Evolutionary conservation across 2,888 invertebrate genomes (phyloP).

Genomic region (Hyposoter dolosus): DNA sequence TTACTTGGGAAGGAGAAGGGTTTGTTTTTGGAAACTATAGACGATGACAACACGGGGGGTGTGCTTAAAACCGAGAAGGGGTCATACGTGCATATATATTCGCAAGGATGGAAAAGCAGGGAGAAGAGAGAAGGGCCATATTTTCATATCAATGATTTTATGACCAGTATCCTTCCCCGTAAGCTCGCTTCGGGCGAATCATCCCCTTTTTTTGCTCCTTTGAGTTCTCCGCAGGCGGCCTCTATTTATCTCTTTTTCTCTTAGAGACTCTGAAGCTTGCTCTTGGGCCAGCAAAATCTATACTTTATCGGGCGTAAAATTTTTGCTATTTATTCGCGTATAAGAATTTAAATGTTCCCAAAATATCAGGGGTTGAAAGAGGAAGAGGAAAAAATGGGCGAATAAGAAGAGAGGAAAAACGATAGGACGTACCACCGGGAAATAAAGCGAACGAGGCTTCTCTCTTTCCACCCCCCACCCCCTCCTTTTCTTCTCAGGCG

Average conservation of each 20-base stretch:
- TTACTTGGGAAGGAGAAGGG: conserved; percentile 58
- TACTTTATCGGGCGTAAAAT: conserved; percentile 85
- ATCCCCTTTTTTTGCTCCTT: conserved; percentile 60
- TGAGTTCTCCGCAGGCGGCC: conserved; percentile 71
- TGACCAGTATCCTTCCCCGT: conserved; percentile 76
- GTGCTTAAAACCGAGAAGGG: conserved; percentile 53
- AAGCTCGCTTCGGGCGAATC: conserved; percentile 63
- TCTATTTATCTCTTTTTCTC: conserved; percentile 26
- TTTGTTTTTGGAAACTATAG: conserved; percentile 39
- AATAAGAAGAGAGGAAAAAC: conserved; percentile 55
- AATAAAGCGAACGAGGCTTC: conserved; percentile 65
- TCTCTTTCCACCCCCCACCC: conserved; percentile 59
- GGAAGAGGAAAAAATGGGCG: conserved; percentile 53
- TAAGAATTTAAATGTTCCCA: conserved; percentile 85
- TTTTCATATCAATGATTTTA: conserved; percentile 85
- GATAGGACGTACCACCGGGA: conserved; percentile 44
- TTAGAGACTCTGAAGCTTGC: conserved; percentile 9
- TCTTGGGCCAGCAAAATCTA: conserved; percentile 82
- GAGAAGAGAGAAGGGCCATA: conserved; percentile 75
- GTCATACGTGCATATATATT: conserved; percentile 11
- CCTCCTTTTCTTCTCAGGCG: conserved; percentile 73
- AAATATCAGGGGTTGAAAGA: conserved; percentile 76
- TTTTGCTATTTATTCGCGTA: conserved; percentile 85
- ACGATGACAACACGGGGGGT: conserved; percentile 19
- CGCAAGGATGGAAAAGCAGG: conserved; percentile 41